Conservation (phyloP, 2,888 invertebrate species). For the Hyposoter dolosus region DNA sequence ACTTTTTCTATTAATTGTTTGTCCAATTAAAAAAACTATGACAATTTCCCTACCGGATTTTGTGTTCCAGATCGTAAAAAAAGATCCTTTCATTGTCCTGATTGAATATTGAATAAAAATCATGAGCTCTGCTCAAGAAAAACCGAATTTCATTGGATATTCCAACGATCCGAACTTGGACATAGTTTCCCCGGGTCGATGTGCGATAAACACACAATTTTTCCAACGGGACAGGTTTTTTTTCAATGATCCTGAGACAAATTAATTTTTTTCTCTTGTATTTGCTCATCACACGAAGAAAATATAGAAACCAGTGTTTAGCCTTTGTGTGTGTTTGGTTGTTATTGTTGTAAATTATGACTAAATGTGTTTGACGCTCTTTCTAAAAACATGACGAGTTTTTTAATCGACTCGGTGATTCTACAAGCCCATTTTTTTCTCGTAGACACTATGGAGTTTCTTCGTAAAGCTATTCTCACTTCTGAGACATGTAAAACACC, state of each 20-base stretch:
- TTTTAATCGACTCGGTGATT: conserved; percentile 45
- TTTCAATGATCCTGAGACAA: background rate
- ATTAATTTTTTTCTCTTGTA: conserved; percentile 1
- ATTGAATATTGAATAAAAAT: no score
- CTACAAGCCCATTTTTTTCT: conserved; percentile 62
- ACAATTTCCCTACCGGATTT: no score
- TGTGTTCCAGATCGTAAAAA: no score
- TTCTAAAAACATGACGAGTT: conserved; percentile 19
- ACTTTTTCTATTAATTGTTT: no score
- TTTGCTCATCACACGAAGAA: conserved; percentile 20
- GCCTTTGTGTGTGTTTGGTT: conserved; percentile 33
- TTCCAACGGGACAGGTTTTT: background rate
- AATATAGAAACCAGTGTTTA: conserved; percentile 40
- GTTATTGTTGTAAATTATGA: conserved; percentile 11
- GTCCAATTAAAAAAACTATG: no score
- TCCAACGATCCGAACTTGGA: no score
- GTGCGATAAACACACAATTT: background rate
- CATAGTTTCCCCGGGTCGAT: no score
- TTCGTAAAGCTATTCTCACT: conserved; percentile 53
- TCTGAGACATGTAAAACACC: conserved; percentile 33
- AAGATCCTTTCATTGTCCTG: no score
- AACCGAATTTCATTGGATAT: no score
- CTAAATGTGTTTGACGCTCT: conserved; percentile 35
- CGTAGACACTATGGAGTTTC: conserved; percentile 35
- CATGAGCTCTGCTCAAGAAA: no score